A percentile compares a stretch with the other conserved stretches of the same genome.
Evolutionary conservation across 2,113 vertebrate genomes (phyloP).

Genomic region (Procavia capensis): DNA sequence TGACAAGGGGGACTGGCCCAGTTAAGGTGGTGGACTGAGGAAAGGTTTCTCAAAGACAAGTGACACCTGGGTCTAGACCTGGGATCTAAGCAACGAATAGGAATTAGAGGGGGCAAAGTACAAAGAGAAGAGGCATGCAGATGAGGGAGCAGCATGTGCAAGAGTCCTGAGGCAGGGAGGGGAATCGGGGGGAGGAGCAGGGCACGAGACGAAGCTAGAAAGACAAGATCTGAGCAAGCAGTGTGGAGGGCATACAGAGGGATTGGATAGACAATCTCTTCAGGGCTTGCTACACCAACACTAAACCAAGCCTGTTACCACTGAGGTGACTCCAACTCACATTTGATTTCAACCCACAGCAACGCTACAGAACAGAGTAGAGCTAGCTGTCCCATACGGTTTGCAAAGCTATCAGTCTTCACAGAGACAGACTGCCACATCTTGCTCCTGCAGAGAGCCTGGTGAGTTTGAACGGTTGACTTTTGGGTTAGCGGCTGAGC

Average conservation of each 20-base stretch:
- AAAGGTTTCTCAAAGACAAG: neutral
- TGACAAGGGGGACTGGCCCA: neutral
- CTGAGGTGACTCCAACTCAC: no score
- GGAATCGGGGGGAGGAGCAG: neutral
- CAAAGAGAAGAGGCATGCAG: neutral
- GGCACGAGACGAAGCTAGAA: neutral
- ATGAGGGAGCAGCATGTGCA: neutral
- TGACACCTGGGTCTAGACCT: neutral
- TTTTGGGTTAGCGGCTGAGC: no score
- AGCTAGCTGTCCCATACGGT: no score
- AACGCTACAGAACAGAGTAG: no score
- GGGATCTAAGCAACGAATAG: neutral
- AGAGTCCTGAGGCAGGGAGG: neutral
- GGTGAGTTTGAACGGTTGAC: no score
- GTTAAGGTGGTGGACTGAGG: neutral
- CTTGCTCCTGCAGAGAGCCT: no score
- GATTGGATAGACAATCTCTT: neutral
- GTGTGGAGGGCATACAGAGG: accelerated
- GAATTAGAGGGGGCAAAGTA: neutral
- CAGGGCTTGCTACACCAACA: neutral
- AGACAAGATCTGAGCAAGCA: neutral
- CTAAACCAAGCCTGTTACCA: no score
- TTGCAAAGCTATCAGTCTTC: no score
- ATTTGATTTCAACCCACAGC: no score
- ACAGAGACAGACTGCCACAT: no score